These are phyloP conservation scores for Willowsia nigromaculata DNA, from an alignment of 2,888 invertebrate species.

Conservation along the genomic window DNA sequence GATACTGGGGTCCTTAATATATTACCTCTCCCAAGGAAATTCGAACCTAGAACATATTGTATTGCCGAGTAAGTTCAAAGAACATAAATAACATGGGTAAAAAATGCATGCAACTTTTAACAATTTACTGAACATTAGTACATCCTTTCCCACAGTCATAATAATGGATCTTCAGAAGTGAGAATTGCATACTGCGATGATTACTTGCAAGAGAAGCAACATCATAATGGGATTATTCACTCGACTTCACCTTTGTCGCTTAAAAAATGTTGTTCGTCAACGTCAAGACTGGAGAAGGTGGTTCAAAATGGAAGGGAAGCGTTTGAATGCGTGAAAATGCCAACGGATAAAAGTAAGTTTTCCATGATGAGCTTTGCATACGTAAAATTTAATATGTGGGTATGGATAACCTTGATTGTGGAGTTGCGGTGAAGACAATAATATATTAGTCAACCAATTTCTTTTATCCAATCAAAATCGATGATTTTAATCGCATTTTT, in stretches of 20 bases:
- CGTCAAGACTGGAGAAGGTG: not conserved
- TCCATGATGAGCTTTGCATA: not conserved
- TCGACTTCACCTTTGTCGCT: not conserved
- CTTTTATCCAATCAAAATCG: not conserved
- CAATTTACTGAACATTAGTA: not conserved
- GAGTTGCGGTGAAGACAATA: constrained; percentile 14
- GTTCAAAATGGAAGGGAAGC: not conserved
- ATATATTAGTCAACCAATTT: not conserved
- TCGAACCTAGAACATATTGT: constrained; percentile 29
- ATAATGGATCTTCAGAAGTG: not conserved
- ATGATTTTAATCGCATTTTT: not conserved
- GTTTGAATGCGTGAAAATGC: not conserved
- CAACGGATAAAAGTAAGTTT: constrained; percentile 14
- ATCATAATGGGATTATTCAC: not conserved
- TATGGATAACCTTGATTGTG: constrained; percentile 35
- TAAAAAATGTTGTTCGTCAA: constrained; percentile 40
- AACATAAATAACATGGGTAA: not conserved
- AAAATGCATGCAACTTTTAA: constrained; percentile 10
- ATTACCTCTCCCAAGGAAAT: not conserved
- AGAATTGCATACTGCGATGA: constrained; percentile 23
- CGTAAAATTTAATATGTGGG: not conserved
- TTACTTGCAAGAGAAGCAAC: not conserved
- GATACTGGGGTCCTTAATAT: not conserved
- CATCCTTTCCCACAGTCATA: constrained; percentile 58
- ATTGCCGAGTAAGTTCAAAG: constrained; percentile 34